Evolutionary conservation across 2,888 invertebrate genomes (phyloP).

Genomic region (Esperia sulphurella): DNA sequence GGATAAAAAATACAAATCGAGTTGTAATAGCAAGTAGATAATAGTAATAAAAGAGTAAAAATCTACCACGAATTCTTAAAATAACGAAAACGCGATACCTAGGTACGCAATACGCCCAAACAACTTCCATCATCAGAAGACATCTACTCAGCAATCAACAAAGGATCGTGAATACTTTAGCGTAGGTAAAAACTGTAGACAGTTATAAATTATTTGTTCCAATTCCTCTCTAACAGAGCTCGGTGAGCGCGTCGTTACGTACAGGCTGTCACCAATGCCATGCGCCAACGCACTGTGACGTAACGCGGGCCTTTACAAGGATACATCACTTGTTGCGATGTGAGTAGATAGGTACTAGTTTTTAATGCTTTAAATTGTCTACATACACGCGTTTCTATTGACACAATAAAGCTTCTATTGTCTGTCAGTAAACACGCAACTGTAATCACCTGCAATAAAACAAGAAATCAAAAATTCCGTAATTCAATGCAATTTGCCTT

Average conservation of each 20-base stretch:
- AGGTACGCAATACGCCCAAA: too few relatives aligned
- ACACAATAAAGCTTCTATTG: slow-evolving; percentile 9
- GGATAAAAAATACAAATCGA: too few relatives aligned
- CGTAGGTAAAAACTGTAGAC: too few relatives aligned
- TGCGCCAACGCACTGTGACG: slow-evolving; percentile 22
- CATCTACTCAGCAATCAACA: too few relatives aligned
- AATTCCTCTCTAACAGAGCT: not conserved
- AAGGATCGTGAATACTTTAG: too few relatives aligned
- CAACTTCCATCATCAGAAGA: too few relatives aligned
- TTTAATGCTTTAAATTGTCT: slow-evolving; percentile 16
- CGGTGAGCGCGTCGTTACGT: not conserved
- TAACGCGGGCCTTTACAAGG: slow-evolving; percentile 22
- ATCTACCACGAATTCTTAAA: too few relatives aligned
- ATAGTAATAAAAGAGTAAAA: too few relatives aligned
- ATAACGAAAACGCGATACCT: too few relatives aligned
- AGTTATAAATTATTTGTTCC: not conserved
- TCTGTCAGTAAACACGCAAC: not conserved
- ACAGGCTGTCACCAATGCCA: slow-evolving; percentile 10
- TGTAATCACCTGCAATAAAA: not conserved
- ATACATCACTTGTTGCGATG: slow-evolving; percentile 16
- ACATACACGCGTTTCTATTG: slow-evolving; percentile 17
- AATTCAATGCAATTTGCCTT: too few relatives aligned
- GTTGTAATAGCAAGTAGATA: too few relatives aligned
- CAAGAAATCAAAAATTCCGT: not conserved
- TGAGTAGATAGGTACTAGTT: slow-evolving; percentile 3